Conservation (phyloP, 2,797 vertebrate species). For the Notoglanidium macrostoma region DNA sequence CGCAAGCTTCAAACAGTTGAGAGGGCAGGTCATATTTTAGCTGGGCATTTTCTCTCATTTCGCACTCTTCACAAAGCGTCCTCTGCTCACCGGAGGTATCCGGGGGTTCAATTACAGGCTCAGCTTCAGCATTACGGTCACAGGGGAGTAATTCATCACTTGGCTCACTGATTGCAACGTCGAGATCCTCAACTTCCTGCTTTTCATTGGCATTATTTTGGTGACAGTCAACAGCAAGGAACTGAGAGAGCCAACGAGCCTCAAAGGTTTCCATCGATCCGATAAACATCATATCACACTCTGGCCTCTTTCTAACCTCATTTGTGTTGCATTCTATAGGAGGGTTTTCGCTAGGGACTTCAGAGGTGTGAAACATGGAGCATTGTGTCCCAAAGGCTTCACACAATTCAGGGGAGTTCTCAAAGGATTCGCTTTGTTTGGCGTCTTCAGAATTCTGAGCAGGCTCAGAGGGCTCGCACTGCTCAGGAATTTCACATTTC, state of each 20-base stretch:
- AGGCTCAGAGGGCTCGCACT: slow-evolving; percentile 60
- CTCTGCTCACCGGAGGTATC: slow-evolving; percentile 64
- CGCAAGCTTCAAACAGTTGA: slow-evolving; percentile 11
- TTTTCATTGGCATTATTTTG: slow-evolving; percentile 18
- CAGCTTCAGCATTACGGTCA: slow-evolving; percentile 18
- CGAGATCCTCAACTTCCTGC: slow-evolving; percentile 23
- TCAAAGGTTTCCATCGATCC: slow-evolving; percentile 61
- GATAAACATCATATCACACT: slow-evolving; percentile 51
- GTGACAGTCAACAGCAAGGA: slow-evolving; percentile 50
- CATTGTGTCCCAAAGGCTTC: slow-evolving; percentile 14
- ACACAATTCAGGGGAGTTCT: slow-evolving; percentile 29
- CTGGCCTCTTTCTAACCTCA: slow-evolving; percentile 24
- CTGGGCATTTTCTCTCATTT: slow-evolving; percentile 60
- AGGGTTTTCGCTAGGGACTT: slow-evolving; percentile 26
- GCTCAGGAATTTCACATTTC: slow-evolving; percentile 66
- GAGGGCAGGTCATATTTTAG: slow-evolving; percentile 17
- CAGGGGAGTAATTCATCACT: background rate
- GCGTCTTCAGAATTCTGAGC: slow-evolving; percentile 21
- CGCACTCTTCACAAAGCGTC: slow-evolving; percentile 70
- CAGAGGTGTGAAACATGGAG: slow-evolving; percentile 44
- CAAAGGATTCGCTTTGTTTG: slow-evolving; percentile 40
- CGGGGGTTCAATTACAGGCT: slow-evolving; percentile 44
- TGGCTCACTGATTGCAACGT: slow-evolving; percentile 19
- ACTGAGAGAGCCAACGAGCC: slow-evolving; percentile 57
- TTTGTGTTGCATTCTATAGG: slow-evolving; percentile 3